Evolutionary conservation across 2,797 vertebrate species (phyloP).

Genomic region (Brachyrhaphis roseni): DNA sequence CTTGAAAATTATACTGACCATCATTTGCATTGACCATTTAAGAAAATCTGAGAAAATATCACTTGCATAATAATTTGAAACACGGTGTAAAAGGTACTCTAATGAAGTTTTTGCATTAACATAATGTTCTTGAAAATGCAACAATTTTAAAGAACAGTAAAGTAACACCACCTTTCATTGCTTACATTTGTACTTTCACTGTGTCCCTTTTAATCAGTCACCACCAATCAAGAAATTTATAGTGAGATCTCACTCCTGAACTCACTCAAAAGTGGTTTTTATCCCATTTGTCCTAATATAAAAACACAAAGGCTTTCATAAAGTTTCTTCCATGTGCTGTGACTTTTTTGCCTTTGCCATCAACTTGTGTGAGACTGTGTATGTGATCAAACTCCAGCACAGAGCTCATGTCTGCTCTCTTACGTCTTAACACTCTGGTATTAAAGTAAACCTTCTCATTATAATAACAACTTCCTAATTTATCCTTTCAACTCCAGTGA

Average conservation of each 20-base stretch:
- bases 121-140: neutral
- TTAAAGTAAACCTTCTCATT: constrained; percentile 43
- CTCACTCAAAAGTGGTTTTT: neutral
- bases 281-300: neutral
- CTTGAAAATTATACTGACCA: no score
- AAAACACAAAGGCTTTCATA: neutral
- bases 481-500: neutral
- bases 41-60: no score
- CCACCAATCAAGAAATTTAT: neutral
- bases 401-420: constrained; percentile 25
- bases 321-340: neutral
- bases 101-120: neutral
- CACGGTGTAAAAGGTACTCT: no score
- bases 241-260: no score
- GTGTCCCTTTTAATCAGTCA: neutral
- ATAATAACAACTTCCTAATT: constrained; percentile 36
- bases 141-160: neutral
- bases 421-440: constrained; percentile 14
- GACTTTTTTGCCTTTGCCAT: constrained; percentile 1
- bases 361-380: constrained; percentile 8
- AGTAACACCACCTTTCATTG: neutral
- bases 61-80: no score
- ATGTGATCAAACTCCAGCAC: constrained; percentile 18
- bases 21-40: no score
- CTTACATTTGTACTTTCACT: neutral